phyloP scores from a whole-genome alignment of 2,113 vertebrate genomes.

The Cyanocitta stelleri region DNA sequence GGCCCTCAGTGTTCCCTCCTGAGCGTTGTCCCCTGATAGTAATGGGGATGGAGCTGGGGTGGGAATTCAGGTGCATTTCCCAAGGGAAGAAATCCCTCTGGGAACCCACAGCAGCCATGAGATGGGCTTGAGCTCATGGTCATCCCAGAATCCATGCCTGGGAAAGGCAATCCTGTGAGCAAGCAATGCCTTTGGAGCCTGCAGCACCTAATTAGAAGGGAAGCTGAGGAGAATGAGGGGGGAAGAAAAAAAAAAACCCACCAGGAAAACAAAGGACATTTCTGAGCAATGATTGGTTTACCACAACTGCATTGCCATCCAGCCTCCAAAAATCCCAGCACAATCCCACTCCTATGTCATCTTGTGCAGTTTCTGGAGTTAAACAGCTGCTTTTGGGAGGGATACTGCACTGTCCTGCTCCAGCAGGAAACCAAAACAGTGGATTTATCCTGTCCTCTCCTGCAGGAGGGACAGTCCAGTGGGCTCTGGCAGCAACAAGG shows the following conservation, averaged over 20 bases:
- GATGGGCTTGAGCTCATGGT: neutral
- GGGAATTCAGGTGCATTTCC: neutral
- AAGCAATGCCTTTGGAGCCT: neutral
- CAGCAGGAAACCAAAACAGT: neutral
- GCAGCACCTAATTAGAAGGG: neutral
- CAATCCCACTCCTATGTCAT: neutral
- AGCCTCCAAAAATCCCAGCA: neutral
- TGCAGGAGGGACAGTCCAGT: neutral
- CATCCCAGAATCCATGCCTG: neutral
- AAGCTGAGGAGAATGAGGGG: neutral
- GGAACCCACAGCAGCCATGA: neutral
- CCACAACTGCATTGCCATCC: neutral
- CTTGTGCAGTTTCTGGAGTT: neutral
- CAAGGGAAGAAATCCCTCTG: neutral
- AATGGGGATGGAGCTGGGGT: neutral
- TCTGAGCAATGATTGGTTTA: neutral
- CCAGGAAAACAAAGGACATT: neutral
- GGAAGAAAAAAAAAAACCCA: rapidly evolving
- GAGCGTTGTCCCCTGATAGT: neutral
- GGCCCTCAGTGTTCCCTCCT: neutral
- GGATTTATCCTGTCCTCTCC: neutral
- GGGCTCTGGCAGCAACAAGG: neutral
- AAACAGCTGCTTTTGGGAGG: neutral
- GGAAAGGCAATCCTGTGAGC: neutral
- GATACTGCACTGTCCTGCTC: neutral